Evolutionary conservation across 1,140 invertebrate genomes (phyloP).

Genomic region (Bombus cullumanus): DNA sequence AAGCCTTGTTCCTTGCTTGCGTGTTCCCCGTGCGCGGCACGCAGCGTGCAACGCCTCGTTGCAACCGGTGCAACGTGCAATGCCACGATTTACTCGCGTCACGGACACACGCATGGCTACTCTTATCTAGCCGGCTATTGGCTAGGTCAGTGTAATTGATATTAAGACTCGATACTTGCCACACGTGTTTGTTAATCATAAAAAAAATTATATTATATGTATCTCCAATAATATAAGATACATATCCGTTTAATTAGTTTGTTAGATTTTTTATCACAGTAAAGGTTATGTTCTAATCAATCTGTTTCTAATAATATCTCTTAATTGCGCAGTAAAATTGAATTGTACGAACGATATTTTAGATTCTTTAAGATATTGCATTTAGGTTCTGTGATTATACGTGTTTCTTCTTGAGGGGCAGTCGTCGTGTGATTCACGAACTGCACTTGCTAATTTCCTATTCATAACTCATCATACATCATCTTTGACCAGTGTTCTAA

Average conservation of each 20-base stretch:
- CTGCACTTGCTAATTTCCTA: not conserved
- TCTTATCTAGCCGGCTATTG: conserved; percentile 46
- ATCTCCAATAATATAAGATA: no score
- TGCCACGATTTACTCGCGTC: conserved; percentile 50
- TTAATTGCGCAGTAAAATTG: no score
- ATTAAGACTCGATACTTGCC: not conserved
- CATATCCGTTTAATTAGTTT: no score
- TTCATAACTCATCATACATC: not conserved
- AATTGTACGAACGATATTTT: not conserved
- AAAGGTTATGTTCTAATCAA: no score
- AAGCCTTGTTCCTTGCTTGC: conserved; percentile 64
- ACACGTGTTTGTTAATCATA: not conserved
- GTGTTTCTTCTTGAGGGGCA: not conserved
- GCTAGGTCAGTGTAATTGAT: conserved; percentile 57
- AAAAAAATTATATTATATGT: not conserved
- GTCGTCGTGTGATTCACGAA: not conserved
- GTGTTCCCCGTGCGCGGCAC: conserved; percentile 55
- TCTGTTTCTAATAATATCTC: no score
- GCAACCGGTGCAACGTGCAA: conserved; percentile 57
- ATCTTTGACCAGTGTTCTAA: not conserved
- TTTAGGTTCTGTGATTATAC: not conserved
- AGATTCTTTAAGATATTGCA: not conserved
- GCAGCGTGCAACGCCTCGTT: conserved; percentile 31
- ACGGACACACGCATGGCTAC: conserved; percentile 28
- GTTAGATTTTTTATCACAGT: no score